Evolutionary conservation across 1,140 invertebrate genomes (phyloP).

Genomic region (Meloidogyne exigua): DNA sequence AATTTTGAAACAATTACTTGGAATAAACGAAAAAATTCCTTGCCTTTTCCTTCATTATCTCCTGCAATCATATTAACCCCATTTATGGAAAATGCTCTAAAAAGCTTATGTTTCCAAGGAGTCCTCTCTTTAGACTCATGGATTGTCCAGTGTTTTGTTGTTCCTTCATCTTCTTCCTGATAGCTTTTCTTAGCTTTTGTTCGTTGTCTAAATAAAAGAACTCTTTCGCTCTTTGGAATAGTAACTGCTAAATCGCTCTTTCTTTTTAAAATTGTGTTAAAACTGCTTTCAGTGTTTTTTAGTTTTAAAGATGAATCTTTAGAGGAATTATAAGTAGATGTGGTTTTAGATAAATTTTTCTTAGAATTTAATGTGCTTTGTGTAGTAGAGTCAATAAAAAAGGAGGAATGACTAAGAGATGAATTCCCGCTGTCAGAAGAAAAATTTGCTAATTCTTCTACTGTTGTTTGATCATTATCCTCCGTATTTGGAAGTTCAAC

Average conservation of each 20-base stretch:
- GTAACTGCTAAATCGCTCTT: not conserved
- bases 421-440: constrained; percentile 28
- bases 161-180: not conserved
- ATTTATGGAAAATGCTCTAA: constrained; percentile 22
- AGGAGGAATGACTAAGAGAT: not conserved
- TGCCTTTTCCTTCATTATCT: not conserved
- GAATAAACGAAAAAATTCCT: not conserved
- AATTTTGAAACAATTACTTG: too few species aligned
- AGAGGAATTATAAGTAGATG: not conserved
- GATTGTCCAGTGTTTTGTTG: constrained; percentile 11
- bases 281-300: not conserved
- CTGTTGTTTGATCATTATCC: not conserved
- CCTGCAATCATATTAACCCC: constrained; percentile 11
- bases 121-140: not conserved
- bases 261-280: not conserved
- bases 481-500: not conserved
- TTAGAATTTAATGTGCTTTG: not conserved
- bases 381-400: constrained; percentile 5
- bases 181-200: constrained; percentile 24
- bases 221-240: constrained; percentile 14
- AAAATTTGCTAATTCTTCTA: not conserved
- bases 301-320: not conserved
- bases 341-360: not conserved
- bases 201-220: constrained; percentile 12
- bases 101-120: constrained; percentile 24